Evolutionary conservation across 1,140 invertebrate species (phyloP), one percentile per base, ranked within the genome.

Genomic region (Galendromus occidentalis): DNA sequence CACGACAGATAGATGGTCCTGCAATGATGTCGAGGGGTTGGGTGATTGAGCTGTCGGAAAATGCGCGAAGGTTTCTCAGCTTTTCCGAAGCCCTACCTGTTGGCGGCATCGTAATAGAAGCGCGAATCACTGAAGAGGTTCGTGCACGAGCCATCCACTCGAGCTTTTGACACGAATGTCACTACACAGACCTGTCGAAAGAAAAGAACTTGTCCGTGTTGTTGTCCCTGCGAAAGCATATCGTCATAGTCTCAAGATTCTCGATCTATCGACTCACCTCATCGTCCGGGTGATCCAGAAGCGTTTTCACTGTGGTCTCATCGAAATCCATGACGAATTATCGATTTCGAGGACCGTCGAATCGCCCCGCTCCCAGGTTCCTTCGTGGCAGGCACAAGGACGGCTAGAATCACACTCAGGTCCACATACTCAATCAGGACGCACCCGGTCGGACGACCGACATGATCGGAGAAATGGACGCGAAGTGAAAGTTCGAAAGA

Each of bases 101-200:
- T 59, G 2, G 51, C 51, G 51, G 33, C 14, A 25, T 59, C 51
- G 51, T 59, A 59, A 22, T 59, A 59, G 51, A 59, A 59, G 14
- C 51, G 25, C 14, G 51, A 59, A 2, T 59, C 51, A 22, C 51
- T 59, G 51, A 33, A 25, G 14, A 59, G 20, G 9, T 59, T 59
- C 25, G 51, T 29, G 20, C 51, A 59, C 14, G 51, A 18, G 14
- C 51, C 51, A 25, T 59, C 51, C n/a, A 59, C 33, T 25, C 51
- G 12, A 9, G 51, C 51, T 33, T 59, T 59, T 1, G 25, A 25
- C 14, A 59, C 33, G 9, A 17, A 59, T 14, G 51, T 59, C 2
- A 59, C 51, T 4, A 59, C 51, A 25, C 51, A 59, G 2, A 59
- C 51, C 51, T 59, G 51, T 14, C 7, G 18, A 4, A 14, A 25